These are phyloP conservation scores for Mycalesis mineus DNA, from an alignment of 2,888 invertebrate species.

Conservation along the genomic window DNA sequence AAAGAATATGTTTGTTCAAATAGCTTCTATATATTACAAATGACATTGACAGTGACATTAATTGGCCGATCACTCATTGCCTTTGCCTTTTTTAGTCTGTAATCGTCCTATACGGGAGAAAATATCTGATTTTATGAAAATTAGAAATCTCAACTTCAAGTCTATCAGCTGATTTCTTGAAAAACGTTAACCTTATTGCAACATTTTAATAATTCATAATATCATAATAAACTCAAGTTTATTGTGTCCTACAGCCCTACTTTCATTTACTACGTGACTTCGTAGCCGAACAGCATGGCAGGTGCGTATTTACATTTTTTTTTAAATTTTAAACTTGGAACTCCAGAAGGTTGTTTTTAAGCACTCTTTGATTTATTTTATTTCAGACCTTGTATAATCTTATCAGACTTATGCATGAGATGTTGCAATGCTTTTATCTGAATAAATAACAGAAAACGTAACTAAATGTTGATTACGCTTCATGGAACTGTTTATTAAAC, in stretches of 20 bases:
- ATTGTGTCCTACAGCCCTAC: not conserved
- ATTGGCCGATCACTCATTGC: too few relatives aligned
- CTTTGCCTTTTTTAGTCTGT: too few relatives aligned
- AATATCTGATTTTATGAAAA: too few relatives aligned
- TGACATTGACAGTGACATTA: too few relatives aligned
- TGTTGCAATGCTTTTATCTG: not conserved
- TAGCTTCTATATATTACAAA: too few relatives aligned
- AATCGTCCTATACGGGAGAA: too few relatives aligned
- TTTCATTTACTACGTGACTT: constrained; percentile 41
- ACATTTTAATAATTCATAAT: not conserved
- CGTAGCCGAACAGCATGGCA: constrained; percentile 46
- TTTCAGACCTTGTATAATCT: not conserved
- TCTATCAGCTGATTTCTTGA: too few relatives aligned
- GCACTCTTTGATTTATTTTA: not conserved
- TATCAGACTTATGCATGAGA: not conserved
- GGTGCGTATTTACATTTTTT: constrained; percentile 42
- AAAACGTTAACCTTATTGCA: too few relatives aligned
- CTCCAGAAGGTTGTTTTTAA: constrained; percentile 19
- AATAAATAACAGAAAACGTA: not conserved
- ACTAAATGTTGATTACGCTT: not conserved
- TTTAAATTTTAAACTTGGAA: constrained; percentile 24
- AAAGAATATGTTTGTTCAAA: too few relatives aligned
- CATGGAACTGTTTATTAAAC: constrained; percentile 5
- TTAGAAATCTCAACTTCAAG: too few relatives aligned
- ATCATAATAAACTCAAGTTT: not conserved